Conservation (phyloP, 2,113 vertebrate genomes). For the Hippocampus mohnikei region DNA sequence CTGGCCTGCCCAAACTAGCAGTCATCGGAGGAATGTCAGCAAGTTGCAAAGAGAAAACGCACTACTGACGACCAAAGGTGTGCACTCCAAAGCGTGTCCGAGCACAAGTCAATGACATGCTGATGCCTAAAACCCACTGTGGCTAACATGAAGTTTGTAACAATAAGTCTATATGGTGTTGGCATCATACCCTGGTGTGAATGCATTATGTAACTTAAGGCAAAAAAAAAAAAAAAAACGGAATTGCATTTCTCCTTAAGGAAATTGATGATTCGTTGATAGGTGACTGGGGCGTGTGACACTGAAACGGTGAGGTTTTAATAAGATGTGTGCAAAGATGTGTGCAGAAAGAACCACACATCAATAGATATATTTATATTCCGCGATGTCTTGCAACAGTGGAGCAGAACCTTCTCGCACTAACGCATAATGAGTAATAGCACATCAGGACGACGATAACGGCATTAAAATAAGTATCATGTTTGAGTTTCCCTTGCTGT, state of each 20-base stretch:
- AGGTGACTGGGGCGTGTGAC: no score
- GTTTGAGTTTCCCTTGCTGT: neutral
- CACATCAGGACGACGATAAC: neutral
- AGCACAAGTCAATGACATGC: conserved; percentile 2
- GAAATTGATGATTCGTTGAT: neutral
- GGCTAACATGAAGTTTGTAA: neutral
- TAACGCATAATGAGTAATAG: neutral
- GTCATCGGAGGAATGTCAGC: conserved; percentile 30
- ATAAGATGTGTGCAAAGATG: no score
- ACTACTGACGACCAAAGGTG: neutral
- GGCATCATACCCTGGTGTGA: neutral
- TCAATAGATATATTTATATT: neutral
- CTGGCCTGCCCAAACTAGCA: conserved; percentile 42
- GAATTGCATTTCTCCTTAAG: neutral
- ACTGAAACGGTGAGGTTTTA: no score
- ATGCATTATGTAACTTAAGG: conserved; percentile 31
- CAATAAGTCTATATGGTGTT: neutral
- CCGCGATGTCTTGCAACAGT: neutral
- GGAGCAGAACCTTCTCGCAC: neutral
- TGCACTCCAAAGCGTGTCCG: neutral
- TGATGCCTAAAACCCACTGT: neutral
- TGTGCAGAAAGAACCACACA: neutral
- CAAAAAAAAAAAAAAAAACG: neutral
- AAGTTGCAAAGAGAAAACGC: neutral
- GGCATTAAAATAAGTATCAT: neutral